These are phyloP conservation scores for Avahi laniger DNA, from an alignment of 2,797 vertebrate genomes.

Conservation along the genomic window DNA sequence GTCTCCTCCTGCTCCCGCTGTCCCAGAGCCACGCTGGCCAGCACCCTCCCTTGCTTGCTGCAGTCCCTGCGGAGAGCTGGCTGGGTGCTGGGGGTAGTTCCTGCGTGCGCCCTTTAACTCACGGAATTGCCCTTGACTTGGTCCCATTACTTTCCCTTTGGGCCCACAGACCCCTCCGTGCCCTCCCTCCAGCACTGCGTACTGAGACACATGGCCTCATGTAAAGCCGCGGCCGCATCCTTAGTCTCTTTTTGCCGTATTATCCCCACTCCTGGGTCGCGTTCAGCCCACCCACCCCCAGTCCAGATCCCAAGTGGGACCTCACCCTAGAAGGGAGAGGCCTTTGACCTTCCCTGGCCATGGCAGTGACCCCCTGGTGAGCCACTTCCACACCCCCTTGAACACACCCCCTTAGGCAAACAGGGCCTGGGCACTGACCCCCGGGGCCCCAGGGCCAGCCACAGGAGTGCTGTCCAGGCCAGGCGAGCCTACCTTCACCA, in stretches of 20 bases:
- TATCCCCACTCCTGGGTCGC: too few relatives aligned
- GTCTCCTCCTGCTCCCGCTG: not conserved
- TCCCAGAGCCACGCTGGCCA: not conserved
- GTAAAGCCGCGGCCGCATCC: not conserved
- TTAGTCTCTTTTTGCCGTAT: not conserved
- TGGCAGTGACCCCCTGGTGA: not conserved
- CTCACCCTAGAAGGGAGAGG: not conserved
- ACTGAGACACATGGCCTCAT: not conserved
- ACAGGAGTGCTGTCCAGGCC: not conserved
- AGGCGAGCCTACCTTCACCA: not conserved
- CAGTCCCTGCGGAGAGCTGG: not conserved
- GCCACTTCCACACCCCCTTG: not conserved
- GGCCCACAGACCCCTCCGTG: rapidly evolving
- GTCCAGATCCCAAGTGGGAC: not conserved
- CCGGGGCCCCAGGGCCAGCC: not conserved
- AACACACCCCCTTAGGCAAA: conserved; percentile 22
- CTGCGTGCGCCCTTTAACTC: not conserved
- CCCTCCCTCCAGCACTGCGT: not conserved
- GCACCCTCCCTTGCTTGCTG: not conserved
- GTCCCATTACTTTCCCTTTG: not conserved
- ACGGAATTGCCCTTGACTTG: not conserved
- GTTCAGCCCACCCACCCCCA: not conserved
- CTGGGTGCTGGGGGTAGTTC: not conserved
- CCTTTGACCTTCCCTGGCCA: not conserved
- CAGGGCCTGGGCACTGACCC: not conserved